A percentile compares a stretch with the other conserved stretches of the same genome.
These are phyloP conservation scores for Sebastes cheni DNA, from an alignment of 2,797 vertebrate genomes.

Conservation along the genomic window DNA sequence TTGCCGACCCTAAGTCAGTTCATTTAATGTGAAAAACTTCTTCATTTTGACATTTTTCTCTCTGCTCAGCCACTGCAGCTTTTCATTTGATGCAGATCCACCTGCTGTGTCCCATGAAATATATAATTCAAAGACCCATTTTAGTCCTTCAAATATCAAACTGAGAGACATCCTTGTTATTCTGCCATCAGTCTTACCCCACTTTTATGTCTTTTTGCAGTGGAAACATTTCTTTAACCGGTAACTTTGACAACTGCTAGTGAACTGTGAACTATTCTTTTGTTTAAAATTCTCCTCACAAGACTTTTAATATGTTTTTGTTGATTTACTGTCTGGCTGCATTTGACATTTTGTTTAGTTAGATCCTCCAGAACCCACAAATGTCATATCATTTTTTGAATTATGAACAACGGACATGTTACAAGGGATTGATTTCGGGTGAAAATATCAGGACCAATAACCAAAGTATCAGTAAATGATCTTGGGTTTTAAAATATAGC, in stretches of 20 bases:
- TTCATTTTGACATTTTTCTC: constrained; percentile 26
- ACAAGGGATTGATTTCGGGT: not conserved
- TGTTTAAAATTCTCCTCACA: not conserved
- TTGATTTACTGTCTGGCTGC: not conserved
- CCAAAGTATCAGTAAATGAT: not conserved
- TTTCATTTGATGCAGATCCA: constrained; percentile 18
- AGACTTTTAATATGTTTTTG: not conserved
- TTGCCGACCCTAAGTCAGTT: constrained; percentile 8
- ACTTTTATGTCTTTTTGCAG: not conserved
- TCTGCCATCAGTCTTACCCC: not conserved
- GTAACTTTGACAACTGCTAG: not conserved
- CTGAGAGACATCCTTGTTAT: constrained; percentile 14
- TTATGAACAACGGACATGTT: not conserved
- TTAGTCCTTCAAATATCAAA: constrained; percentile 24
- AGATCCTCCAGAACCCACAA: not conserved
- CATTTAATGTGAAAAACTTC: not conserved
- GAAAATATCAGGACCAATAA: not conserved
- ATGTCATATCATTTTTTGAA: not conserved
- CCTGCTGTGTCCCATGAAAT: constrained; percentile 29
- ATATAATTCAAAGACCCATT: constrained; percentile 28
- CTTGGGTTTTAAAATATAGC: not conserved
- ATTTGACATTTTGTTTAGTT: not conserved
- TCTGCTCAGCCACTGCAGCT: not conserved
- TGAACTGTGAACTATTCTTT: not conserved
- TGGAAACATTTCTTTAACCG: not conserved